A percentile compares a stretch with the other conserved stretches of the same genome.
These are phyloP conservation scores for Caenorhabditis sp. DNA, from an alignment of 2,888 invertebrate genomes.

Conservation along the genomic window DNA sequence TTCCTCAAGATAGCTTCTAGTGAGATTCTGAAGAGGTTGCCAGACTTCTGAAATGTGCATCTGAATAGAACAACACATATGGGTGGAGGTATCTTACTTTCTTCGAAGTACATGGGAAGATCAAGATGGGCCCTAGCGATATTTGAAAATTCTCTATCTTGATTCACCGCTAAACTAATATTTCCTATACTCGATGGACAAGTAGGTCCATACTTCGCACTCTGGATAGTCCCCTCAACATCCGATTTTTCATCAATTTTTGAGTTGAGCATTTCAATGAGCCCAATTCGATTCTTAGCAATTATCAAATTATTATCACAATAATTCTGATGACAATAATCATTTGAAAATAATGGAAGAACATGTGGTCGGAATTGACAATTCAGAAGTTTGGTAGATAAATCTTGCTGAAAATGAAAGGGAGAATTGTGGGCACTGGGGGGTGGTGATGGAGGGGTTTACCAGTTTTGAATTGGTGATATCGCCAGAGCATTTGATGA, in stretches of 20 bases:
- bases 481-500: slow-evolving; percentile 7
- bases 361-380: slow-evolving; percentile 19
- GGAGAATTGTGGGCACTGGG: too few relatives aligned
- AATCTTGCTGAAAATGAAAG: not conserved
- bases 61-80: too few relatives aligned
- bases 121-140: slow-evolving; percentile 14
- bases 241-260: not conserved
- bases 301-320: slow-evolving; percentile 26
- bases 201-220: not conserved
- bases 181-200: not conserved
- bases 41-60: slow-evolving; percentile 16
- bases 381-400: slow-evolving; percentile 3
- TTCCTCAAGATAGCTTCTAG: slow-evolving; percentile 28
- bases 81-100: slow-evolving; percentile 6
- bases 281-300: not conserved
- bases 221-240: not conserved
- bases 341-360: slow-evolving; percentile 25
- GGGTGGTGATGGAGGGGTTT: too few relatives aligned
- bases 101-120: slow-evolving; percentile 16
- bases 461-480: slow-evolving; percentile 11
- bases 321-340: slow-evolving; percentile 41
- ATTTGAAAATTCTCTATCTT: not conserved
- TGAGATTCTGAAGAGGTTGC: slow-evolving; percentile 29
- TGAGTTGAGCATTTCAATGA: not conserved
- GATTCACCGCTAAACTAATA: not conserved